phyloP scores from a whole-genome alignment of 2,888 invertebrate species.

The Euphydryas editha region DNA sequence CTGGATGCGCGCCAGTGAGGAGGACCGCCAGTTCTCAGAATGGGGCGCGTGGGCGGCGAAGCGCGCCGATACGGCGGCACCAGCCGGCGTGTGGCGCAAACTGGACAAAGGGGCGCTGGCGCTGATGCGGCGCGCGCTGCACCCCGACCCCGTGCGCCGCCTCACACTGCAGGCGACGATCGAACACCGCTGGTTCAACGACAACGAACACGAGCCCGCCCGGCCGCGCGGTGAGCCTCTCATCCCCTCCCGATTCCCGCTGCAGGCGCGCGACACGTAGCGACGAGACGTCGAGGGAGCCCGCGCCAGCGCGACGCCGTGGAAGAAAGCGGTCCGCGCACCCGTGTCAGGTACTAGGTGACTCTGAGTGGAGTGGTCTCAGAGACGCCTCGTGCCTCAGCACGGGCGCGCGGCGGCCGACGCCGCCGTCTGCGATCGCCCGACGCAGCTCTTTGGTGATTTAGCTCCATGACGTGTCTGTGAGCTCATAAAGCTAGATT shows the following conservation, averaged over 20 bases:
- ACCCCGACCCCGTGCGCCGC: conserved; percentile 86
- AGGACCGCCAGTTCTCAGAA: conserved; percentile 88
- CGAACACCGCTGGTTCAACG: conserved; percentile 87
- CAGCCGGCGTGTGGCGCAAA: conserved; percentile 94
- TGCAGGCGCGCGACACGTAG: too few relatives aligned
- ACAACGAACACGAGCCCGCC: conserved; percentile 31
- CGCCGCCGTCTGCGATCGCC: conserved; percentile 52
- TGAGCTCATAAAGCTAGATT: conserved; percentile 96
- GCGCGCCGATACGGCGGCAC: conserved; percentile 54
- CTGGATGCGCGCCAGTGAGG: conserved; percentile 93
- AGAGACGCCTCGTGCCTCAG: conserved; percentile 82
- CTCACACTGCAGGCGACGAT: conserved; percentile 86
- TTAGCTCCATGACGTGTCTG: conserved; percentile 92
- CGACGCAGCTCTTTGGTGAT: conserved; percentile 92
- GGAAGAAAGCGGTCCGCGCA: conserved; percentile 26
- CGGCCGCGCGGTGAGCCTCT: conserved; percentile 14
- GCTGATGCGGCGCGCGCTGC: conserved; percentile 89
- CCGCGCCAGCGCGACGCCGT: background rate
- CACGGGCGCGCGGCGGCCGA: conserved; percentile 52
- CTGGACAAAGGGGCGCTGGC: conserved; percentile 89
- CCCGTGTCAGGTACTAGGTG: conserved; percentile 92
- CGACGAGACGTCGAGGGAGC: too few relatives aligned
- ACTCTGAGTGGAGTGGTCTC: conserved; percentile 88
- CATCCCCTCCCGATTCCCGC: background rate
- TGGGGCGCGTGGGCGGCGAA: conserved; percentile 81